These are phyloP conservation scores for Eufriesea mexicana DNA, from an alignment of 1,140 invertebrate species.

Conservation along the genomic window DNA sequence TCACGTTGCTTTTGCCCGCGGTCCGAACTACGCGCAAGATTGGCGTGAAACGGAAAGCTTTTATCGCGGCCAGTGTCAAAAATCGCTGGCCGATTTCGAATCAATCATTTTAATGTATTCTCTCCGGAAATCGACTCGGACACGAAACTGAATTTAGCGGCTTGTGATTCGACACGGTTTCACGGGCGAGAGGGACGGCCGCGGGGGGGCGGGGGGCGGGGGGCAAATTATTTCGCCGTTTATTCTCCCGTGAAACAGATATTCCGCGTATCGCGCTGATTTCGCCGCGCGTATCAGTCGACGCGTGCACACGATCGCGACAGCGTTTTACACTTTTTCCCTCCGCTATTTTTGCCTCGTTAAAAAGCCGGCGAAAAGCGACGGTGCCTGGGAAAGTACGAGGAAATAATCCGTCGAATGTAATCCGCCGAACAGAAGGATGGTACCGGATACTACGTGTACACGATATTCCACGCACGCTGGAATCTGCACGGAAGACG, in stretches of 20 bases:
- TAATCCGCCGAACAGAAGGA: too few species aligned
- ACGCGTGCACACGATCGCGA: neutral
- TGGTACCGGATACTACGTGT: neutral
- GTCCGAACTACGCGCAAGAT: neutral
- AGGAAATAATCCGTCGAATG: neutral
- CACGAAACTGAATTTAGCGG: conserved; percentile 48
- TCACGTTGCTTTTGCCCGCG: conserved; percentile 2
- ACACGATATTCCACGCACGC: neutral
- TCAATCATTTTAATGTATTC: conserved; percentile 58
- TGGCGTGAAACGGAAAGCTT: conserved; percentile 38
- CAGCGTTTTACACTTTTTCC: neutral
- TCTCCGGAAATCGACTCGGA: conserved; percentile 41
- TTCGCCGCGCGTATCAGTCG: neutral
- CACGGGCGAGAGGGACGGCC: neutral
- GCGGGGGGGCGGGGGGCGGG: neutral
- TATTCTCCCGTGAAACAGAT: conserved; percentile 55
- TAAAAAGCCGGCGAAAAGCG: neutral
- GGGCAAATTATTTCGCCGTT: conserved; percentile 45
- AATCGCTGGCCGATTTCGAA: conserved; percentile 47
- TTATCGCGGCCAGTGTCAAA: conserved; percentile 45
- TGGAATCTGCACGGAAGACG: too few species aligned
- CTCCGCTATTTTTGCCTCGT: neutral
- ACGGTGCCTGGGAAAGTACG: neutral
- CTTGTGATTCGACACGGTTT: conserved; percentile 37
- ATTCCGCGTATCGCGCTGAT: conserved; percentile 33